Evolutionary conservation across 2,888 invertebrate genomes (phyloP), one percentile per base, ranked within the genome.

Genomic region (Drosophila mulleri): DNA sequence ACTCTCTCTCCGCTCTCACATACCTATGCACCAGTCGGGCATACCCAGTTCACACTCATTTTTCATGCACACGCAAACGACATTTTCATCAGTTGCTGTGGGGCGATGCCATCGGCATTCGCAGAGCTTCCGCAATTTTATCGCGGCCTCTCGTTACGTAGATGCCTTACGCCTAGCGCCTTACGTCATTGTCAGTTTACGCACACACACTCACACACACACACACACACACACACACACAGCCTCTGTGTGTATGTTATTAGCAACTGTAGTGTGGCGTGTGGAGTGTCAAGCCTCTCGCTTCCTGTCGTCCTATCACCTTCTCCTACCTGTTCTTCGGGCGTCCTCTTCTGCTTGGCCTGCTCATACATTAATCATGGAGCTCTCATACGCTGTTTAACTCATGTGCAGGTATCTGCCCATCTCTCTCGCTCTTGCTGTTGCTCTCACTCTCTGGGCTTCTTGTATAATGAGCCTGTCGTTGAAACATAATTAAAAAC

Each of bases 91-190:
- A 56, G 62, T 68, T 66, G 60, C 42, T 59, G 53, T 29, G 48
- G 56, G 70, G 56, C 61, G 86, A 76, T 83, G 78, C 80, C 69
- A 88, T 88, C 84, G 77, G 80, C 82, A 80, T 88, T 80, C 74
- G 75, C 82, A 72, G 75, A 72, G 71, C 88, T 90, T 89, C 90
- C 88, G 90, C 79, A 80, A 72, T 89, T 88, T 90, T 89, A 90
- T 89, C 88, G 82, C 75, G 69, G 64, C 41, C 39, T 52, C 62
- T 63, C 75, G 62, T 69, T 69, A 74, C 65, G 58, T 61, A 52
- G 56, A 44, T 20, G 29, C 20, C 35, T 57, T 71, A 61, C 72
- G 53, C 35, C 47, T 69, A 63, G 53, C 70, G 63, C 57, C 63
- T 63, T 70, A 75, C 80, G 80, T 80, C 76, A 67, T 67, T 70